phyloP scores from a whole-genome alignment of 2,888 invertebrate species.

The Ophion costatus region DNA sequence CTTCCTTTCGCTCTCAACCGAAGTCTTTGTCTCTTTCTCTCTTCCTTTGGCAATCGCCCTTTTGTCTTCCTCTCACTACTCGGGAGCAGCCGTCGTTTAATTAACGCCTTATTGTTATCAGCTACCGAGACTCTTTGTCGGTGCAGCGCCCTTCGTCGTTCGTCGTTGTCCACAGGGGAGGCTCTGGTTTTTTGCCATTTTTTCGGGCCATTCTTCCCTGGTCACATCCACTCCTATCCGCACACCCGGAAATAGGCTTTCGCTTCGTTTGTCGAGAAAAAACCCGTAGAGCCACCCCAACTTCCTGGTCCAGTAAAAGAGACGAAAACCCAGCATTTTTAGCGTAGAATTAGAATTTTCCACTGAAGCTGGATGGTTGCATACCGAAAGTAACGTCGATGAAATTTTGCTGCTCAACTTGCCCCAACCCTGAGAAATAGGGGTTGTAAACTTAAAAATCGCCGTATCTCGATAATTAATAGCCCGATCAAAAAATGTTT shows the following conservation, averaged over 20 bases:
- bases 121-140: constrained; percentile 14
- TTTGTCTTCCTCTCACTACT: constrained; percentile 59
- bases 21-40: constrained; percentile 47
- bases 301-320: too few species aligned
- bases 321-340: too few species aligned
- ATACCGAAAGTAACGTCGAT: too few species aligned
- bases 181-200: constrained; percentile 29
- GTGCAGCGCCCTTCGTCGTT: not conserved
- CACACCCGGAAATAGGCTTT: constrained; percentile 51
- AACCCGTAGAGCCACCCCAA: not conserved
- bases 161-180: not conserved
- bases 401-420: too few species aligned
- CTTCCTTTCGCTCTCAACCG: not conserved
- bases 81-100: constrained; percentile 71
- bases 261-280: constrained; percentile 61
- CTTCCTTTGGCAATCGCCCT: constrained; percentile 51
- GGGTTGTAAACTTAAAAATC: too few species aligned
- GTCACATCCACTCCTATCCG: not conserved
- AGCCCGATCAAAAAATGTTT: too few species aligned
- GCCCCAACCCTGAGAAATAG: too few species aligned
- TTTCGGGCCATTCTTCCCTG: not conserved
- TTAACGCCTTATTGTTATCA: constrained; percentile 77
- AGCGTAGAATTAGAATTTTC: too few species aligned
- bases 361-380: too few species aligned
- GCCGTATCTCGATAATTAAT: too few species aligned